Conservation (phyloP, 2,113 vertebrate species). For the Lynx canadensis region DNA sequence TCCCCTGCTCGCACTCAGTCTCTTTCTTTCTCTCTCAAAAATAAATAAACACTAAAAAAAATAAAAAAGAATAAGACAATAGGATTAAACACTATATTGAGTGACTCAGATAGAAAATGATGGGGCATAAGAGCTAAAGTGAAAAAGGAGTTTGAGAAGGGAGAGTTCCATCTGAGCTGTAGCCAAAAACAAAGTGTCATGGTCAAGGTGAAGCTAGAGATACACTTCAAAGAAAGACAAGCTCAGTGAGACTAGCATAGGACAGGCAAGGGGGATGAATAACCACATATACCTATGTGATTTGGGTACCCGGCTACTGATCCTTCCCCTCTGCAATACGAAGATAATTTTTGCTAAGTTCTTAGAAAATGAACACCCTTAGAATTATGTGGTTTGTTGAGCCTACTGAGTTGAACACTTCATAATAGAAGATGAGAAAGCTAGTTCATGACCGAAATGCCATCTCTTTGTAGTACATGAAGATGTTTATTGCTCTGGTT, state of each 20-base stretch:
- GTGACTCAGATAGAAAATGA: not conserved
- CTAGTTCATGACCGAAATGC: not conserved
- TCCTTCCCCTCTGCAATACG: not conserved
- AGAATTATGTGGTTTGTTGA: not conserved
- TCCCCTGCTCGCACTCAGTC: too few relatives aligned
- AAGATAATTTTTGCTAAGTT: not conserved
- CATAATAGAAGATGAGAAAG: not conserved
- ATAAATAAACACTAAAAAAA: too few relatives aligned
- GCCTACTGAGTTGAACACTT: not conserved
- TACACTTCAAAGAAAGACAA: not conserved
- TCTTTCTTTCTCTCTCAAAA: too few relatives aligned
- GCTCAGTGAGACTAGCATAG: not conserved
- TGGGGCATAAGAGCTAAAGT: not conserved
- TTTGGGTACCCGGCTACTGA: not conserved
- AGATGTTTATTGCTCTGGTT: not conserved
- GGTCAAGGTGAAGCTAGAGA: not conserved
- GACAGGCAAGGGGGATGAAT: not conserved
- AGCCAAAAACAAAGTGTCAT: not conserved
- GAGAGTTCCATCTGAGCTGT: not conserved
- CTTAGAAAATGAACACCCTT: not conserved
- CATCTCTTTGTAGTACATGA: not conserved
- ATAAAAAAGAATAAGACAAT: not conserved
- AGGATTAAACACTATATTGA: not conserved
- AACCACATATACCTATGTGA: not conserved
- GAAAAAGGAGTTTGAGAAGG: not conserved